Percentiles rank a stretch among this genome's conserved stretches.
Conservation (phyloP, 1,140 invertebrate genomes). For the Papilio aristodemus region DNA sequence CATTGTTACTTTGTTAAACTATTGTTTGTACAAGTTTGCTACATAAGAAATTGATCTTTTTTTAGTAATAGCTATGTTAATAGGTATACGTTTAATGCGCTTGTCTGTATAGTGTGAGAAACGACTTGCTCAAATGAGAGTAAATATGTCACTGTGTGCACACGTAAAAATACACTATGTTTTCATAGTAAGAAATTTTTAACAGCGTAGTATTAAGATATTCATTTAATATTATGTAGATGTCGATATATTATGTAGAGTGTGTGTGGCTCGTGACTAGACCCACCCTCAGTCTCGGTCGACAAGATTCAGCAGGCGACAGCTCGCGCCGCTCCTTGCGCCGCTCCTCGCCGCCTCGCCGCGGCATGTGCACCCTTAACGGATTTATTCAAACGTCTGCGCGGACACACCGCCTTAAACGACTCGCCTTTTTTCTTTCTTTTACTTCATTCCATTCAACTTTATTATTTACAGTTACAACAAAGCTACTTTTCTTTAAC, state of each 20-base stretch:
- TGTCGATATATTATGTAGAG: conserved; percentile 47
- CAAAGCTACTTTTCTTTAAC: conserved; percentile 23
- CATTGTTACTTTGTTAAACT: neutral
- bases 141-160: too few species aligned
- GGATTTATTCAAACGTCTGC: conserved; percentile 70
- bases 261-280: conserved; percentile 34
- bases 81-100: too few species aligned
- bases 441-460: conserved; percentile 33
- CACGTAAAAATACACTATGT: too few species aligned
- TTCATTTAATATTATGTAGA: too few species aligned
- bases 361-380: conserved; percentile 74
- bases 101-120: too few species aligned
- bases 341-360: conserved; percentile 18
- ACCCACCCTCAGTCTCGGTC: conserved; percentile 58
- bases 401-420: conserved; percentile 39
- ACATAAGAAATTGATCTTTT: neutral
- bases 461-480: conserved; percentile 33
- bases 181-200: too few species aligned
- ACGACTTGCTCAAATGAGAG: too few species aligned
- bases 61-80: neutral
- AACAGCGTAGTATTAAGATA: neutral
- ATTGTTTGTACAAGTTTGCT: neutral
- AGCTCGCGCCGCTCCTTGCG: conserved; percentile 47
- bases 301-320: conserved; percentile 63
- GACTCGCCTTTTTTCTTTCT: conserved; percentile 30